These are phyloP conservation scores for Elysia chlorotica DNA, from an alignment of 1,140 invertebrate species.

Conservation along the genomic window DNA sequence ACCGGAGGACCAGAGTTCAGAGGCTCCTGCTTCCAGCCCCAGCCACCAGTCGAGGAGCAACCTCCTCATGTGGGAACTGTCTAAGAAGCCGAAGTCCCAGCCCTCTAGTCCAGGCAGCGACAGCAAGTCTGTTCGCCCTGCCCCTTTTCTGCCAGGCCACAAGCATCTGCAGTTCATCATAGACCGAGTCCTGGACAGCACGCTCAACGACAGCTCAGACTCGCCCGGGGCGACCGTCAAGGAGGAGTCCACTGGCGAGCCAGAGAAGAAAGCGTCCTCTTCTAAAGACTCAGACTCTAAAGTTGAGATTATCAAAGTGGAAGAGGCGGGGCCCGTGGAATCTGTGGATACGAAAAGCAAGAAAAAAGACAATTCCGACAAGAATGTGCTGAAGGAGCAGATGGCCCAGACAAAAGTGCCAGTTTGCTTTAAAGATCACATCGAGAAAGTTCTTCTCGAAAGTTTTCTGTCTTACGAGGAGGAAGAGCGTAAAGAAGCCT, in stretches of 20 bases:
- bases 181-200: no score
- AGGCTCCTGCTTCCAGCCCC: no score
- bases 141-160: no score
- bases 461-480: constrained; percentile 37
- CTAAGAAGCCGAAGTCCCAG: not conserved
- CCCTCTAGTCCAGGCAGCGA: no score
- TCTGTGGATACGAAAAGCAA: not conserved
- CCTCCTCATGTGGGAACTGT: not conserved
- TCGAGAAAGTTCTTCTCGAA: constrained; percentile 45
- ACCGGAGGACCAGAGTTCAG: no score
- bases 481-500: constrained; percentile 15
- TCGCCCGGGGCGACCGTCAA: no score
- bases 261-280: no score
- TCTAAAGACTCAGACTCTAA: constrained; percentile 44
- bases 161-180: no score
- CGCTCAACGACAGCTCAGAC: no score
- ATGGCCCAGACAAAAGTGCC: not conserved
- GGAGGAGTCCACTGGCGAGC: no score
- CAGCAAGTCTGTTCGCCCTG: no score
- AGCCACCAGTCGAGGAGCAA: no score
- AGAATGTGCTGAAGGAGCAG: not conserved
- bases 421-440: constrained; percentile 49
- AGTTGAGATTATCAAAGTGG: constrained; percentile 43
- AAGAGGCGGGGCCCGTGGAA: not conserved
- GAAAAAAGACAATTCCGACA: not conserved